phyloP scores from a whole-genome alignment of 1,140 invertebrate genomes.

The Ceratina calcarata region DNA sequence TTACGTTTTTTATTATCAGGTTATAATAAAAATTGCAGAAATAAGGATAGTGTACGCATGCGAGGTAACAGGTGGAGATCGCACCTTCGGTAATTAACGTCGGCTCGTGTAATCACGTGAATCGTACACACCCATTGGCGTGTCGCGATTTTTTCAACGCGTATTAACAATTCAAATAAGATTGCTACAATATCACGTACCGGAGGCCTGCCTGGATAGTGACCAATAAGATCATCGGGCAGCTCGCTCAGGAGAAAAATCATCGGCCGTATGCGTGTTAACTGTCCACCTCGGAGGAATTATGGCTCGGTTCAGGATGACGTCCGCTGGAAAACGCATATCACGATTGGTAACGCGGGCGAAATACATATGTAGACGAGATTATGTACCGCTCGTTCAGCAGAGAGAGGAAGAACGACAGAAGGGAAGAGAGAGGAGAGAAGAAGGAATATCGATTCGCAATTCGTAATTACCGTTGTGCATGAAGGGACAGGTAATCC shows the following conservation, averaged over 20 bases:
- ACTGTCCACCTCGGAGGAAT: conserved; percentile 20
- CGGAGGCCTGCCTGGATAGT: conserved; percentile 68
- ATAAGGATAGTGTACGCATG: background rate
- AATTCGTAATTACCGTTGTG: conserved; percentile 40
- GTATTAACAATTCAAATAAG: conserved; percentile 75
- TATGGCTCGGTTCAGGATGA: conserved; percentile 19
- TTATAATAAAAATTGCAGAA: too few relatives aligned
- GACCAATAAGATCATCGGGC: conserved; percentile 64
- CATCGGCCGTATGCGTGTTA: conserved; percentile 20
- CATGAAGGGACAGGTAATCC: conserved; percentile 36
- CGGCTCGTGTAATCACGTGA: conserved; percentile 34
- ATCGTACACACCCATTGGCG: conserved; percentile 48
- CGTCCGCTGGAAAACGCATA: conserved; percentile 23
- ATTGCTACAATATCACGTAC: conserved; percentile 75
- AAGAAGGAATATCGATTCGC: background rate
- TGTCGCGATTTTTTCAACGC: conserved; percentile 53
- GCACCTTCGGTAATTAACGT: conserved; percentile 17
- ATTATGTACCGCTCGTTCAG: conserved; percentile 4
- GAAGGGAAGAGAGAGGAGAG: too few relatives aligned
- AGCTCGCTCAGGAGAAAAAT: conserved; percentile 42
- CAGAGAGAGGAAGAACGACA: too few relatives aligned
- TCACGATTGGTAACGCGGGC: background rate
- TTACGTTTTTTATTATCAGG: too few relatives aligned
- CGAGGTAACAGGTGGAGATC: conserved; percentile 22
- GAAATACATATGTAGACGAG: background rate